phyloP scores from a whole-genome alignment of 2,797 vertebrate genomes.

The Botia kubotai region DNA sequence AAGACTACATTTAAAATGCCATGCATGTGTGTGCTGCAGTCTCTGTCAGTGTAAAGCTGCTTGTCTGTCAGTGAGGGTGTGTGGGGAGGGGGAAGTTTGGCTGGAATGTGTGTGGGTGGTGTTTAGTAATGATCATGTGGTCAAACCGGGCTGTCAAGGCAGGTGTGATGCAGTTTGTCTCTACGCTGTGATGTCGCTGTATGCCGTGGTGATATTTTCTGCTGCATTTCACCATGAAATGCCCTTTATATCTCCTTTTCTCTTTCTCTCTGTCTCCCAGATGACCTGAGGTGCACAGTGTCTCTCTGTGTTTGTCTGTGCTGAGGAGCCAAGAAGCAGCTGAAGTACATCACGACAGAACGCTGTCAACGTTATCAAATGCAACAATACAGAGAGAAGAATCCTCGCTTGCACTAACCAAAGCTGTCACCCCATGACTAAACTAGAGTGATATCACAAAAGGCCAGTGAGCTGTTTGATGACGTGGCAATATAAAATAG shows the following conservation, averaged over 20 bases:
- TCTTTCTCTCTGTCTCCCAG: conserved; percentile 56
- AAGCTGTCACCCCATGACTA: neutral
- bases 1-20: conserved; percentile 51
- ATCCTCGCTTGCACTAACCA: neutral
- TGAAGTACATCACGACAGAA: conserved; percentile 64
- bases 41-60: conserved; percentile 33
- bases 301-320: conserved; percentile 73
- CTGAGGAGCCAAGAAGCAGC: conserved; percentile 64
- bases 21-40: conserved; percentile 42
- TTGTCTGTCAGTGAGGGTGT: conserved; percentile 43
- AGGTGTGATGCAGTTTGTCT: conserved; percentile 37
- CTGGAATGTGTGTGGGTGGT: conserved; percentile 52
- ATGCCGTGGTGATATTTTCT: neutral
- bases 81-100: conserved; percentile 7
- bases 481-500: neutral
- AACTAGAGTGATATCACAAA: neutral
- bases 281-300: conserved; percentile 67
- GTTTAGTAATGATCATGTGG: conserved; percentile 38
- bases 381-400: conserved; percentile 13
- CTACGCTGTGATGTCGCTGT: neutral
- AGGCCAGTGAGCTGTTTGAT: neutral
- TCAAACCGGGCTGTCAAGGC: conserved; percentile 8
- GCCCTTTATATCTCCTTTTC: conserved; percentile 1
- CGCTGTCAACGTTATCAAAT: conserved; percentile 36
- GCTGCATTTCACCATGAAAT: conserved; percentile 12